Evolutionary conservation across 2,797 vertebrate species (phyloP).

Genomic region (Echiichthys vipera): DNA sequence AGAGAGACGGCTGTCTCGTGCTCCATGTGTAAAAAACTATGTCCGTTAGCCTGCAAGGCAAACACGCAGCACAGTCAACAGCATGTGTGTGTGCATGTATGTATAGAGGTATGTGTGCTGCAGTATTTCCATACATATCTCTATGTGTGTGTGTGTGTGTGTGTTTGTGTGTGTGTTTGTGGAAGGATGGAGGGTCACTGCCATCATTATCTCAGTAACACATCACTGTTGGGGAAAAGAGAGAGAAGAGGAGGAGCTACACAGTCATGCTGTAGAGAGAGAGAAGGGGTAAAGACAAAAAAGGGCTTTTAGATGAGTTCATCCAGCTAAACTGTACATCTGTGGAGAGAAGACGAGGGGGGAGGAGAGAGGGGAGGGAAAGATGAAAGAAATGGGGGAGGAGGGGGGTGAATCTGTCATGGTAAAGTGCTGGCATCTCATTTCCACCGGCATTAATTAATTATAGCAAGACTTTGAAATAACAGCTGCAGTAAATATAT

Average conservation of each 20-base stretch:
- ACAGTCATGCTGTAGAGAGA: slow-evolving; percentile 86
- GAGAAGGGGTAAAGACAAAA: slow-evolving; percentile 82
- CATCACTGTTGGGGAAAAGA: slow-evolving; percentile 84
- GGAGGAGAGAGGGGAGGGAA: slow-evolving; percentile 30
- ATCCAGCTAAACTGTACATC: slow-evolving; percentile 81
- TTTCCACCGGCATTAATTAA: background rate
- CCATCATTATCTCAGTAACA: slow-evolving; percentile 86
- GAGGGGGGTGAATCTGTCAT: slow-evolving; percentile 12
- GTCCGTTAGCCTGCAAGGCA: slow-evolving; percentile 96
- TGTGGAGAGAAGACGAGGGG: slow-evolving; percentile 80
- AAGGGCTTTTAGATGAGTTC: slow-evolving; percentile 82
- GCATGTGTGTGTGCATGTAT: slow-evolving; percentile 71
- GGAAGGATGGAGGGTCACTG: slow-evolving; percentile 78
- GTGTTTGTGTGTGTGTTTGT: slow-evolving; percentile 52
- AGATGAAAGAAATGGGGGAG: slow-evolving; percentile 25
- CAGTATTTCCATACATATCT: slow-evolving; percentile 50
- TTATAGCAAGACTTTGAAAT: background rate
- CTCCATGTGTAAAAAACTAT: slow-evolving; percentile 99
- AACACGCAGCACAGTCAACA: slow-evolving; percentile 82
- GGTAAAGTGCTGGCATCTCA: slow-evolving; percentile 1
- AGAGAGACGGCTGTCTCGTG: slow-evolving; percentile 98
- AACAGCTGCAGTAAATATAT: background rate
- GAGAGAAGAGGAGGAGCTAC: slow-evolving; percentile 82
- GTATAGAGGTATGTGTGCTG: slow-evolving; percentile 63
- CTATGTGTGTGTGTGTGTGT: slow-evolving; percentile 17